phyloP scores from a whole-genome alignment of 1,140 invertebrate genomes.

The Diachasmimorpha longicaudata region DNA sequence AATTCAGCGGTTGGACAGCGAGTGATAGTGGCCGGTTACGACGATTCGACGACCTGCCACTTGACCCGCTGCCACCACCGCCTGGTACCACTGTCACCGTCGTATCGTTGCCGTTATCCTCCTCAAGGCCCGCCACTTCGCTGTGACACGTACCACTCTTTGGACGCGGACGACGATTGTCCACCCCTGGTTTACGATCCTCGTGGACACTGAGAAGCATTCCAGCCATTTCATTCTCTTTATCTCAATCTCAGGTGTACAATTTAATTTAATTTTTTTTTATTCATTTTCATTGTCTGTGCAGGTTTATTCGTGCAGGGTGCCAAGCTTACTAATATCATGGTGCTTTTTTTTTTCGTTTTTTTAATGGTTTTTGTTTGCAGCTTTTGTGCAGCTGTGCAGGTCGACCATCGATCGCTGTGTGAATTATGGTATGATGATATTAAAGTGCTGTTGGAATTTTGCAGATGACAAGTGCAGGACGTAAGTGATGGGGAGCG shows the following conservation, averaged over 20 bases:
- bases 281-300: neutral
- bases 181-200: constrained; percentile 44
- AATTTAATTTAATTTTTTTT: neutral
- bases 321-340: neutral
- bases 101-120: constrained; percentile 38
- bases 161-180: constrained; percentile 31
- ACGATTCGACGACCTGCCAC: constrained; percentile 39
- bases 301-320: neutral
- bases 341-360: neutral
- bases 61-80: constrained; percentile 36
- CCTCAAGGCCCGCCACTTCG: constrained; percentile 47
- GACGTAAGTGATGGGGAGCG: neutral
- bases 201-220: constrained; percentile 56
- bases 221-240: constrained; percentile 26
- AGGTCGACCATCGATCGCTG: constrained; percentile 26
- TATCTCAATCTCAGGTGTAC: constrained; percentile 4
- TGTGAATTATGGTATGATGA: neutral
- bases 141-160: constrained; percentile 39
- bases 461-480: neutral
- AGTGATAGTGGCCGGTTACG: constrained; percentile 55
- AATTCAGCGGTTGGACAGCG: constrained; percentile 57
- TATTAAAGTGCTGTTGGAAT: neutral
- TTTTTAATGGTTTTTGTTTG: neutral
- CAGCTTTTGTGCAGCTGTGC: constrained; percentile 12
- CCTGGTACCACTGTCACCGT: constrained; percentile 46